A percentile compares a stretch with the other conserved stretches of the same genome.
These are phyloP conservation scores for Himalopsyche kuldschensis DNA, from an alignment of 2,888 invertebrate species.

Conservation along the genomic window DNA sequence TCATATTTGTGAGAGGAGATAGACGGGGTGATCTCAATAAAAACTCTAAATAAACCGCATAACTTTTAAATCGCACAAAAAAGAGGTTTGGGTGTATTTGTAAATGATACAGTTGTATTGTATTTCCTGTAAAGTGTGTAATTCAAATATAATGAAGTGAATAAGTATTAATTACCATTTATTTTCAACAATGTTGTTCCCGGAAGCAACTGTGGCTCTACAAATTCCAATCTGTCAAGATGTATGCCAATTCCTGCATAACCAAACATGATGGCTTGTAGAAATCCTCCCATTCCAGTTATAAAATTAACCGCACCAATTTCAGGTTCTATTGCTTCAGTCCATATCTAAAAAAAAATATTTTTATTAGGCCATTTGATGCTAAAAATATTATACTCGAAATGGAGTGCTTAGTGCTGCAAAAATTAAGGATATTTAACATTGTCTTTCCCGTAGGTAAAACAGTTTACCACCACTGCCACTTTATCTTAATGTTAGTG, in stretches of 20 bases:
- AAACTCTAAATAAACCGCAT: no score
- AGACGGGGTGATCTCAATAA: no score
- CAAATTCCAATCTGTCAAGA: conserved; percentile 42
- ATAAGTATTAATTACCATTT: conserved; percentile 32
- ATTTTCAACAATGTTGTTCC: conserved; percentile 39
- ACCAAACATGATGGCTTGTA: conserved; percentile 49
- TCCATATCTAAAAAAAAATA: conserved; percentile 46
- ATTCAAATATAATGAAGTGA: neutral
- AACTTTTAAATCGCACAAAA: no score
- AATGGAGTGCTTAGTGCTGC: no score
- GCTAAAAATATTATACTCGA: no score
- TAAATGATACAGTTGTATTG: neutral
- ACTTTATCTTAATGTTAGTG: no score
- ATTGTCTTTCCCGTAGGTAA: no score
- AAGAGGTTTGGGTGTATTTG: no score
- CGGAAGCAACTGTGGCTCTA: conserved; percentile 41
- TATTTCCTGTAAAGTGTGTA: neutral
- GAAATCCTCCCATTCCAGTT: conserved; percentile 51
- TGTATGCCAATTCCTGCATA: conserved; percentile 49
- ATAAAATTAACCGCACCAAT: conserved; percentile 49
- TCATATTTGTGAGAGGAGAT: no score
- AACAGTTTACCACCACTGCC: no score
- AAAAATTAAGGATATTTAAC: no score
- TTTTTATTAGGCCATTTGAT: no score
- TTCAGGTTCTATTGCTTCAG: conserved; percentile 46